phyloP scores from a whole-genome alignment of 1,140 invertebrate genomes.

The Drosophila santomea region DNA sequence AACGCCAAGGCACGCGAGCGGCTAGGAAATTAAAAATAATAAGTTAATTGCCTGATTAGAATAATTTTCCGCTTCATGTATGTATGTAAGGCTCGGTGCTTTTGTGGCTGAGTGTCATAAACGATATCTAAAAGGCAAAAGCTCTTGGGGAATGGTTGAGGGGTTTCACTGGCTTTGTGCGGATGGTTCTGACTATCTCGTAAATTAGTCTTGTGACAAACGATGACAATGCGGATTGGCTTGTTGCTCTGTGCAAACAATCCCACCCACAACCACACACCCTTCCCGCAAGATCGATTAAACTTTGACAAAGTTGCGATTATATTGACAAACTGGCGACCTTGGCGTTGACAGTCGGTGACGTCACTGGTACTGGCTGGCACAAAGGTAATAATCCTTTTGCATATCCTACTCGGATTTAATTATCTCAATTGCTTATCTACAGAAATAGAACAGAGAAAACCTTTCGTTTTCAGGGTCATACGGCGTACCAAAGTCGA shows the following conservation, averaged over 20 bases:
- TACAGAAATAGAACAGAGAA: constrained; percentile 55
- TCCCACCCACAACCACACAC: constrained; percentile 16
- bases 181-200: constrained; percentile 67
- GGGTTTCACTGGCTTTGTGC: constrained; percentile 31
- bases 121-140: constrained; percentile 59
- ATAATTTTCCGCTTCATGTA: constrained; percentile 55
- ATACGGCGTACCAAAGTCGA: constrained; percentile 61
- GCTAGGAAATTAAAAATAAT: constrained; percentile 66
- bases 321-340: constrained; percentile 31
- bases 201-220: constrained; percentile 83
- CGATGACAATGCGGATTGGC: constrained; percentile 59
- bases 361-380: constrained; percentile 33
- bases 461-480: constrained; percentile 57
- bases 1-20: constrained; percentile 43
- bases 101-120: constrained; percentile 30
- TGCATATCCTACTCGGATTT: constrained; percentile 23
- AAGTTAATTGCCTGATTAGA: constrained; percentile 77
- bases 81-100: constrained; percentile 14
- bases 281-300: constrained; percentile 65
- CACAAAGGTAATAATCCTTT: constrained; percentile 18
- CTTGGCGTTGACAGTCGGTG: constrained; percentile 34
- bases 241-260: constrained; percentile 48
- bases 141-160: constrained; percentile 25
- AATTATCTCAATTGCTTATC: constrained; percentile 54
- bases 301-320: constrained; percentile 62